Evolutionary conservation across 2,888 invertebrate genomes (phyloP).

Genomic region (Caenorhabditis angaria): DNA sequence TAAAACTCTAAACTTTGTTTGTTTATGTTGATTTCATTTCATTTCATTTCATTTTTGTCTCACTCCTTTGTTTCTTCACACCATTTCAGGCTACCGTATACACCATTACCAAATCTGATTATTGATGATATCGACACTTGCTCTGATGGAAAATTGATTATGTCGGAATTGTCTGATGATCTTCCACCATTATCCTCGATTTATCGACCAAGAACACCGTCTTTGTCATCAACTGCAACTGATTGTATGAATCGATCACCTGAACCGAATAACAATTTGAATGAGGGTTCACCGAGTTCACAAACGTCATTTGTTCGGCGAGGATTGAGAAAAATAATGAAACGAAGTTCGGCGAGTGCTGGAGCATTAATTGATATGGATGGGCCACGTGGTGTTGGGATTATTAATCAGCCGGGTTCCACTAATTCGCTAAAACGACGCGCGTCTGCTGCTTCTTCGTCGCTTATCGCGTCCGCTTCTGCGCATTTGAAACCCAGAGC

Average conservation of each 20-base stretch:
- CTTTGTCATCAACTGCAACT: constrained; percentile 10
- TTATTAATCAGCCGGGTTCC: not conserved
- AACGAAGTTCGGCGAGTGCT: constrained; percentile 25
- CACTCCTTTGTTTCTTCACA: constrained; percentile 19
- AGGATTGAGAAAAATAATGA: constrained; percentile 40
- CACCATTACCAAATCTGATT: not conserved
- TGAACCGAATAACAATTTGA: not conserved
- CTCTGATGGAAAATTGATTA: not conserved
- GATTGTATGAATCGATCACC: constrained; percentile 4
- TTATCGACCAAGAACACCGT: constrained; percentile 8
- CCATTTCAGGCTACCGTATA: constrained; percentile 18
- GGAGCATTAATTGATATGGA: constrained; percentile 19
- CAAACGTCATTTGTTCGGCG: constrained; percentile 31
- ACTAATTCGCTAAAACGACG: constrained; percentile 28
- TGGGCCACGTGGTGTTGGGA: constrained; percentile 3
- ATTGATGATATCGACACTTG: constrained; percentile 1
- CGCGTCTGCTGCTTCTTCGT: constrained; percentile 32
- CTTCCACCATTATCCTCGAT: constrained; percentile 36
- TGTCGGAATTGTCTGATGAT: constrained; percentile 15
- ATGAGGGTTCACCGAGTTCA: not conserved
- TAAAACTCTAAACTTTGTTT: too few relatives aligned
- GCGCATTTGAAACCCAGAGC: constrained; percentile 35
- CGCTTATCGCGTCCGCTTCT: constrained; percentile 35
- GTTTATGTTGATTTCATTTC: not conserved
- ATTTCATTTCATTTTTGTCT: constrained; percentile 8